Evolutionary conservation across 2,888 invertebrate genomes (phyloP).

Genomic region (Carterocephalus palaemon): DNA sequence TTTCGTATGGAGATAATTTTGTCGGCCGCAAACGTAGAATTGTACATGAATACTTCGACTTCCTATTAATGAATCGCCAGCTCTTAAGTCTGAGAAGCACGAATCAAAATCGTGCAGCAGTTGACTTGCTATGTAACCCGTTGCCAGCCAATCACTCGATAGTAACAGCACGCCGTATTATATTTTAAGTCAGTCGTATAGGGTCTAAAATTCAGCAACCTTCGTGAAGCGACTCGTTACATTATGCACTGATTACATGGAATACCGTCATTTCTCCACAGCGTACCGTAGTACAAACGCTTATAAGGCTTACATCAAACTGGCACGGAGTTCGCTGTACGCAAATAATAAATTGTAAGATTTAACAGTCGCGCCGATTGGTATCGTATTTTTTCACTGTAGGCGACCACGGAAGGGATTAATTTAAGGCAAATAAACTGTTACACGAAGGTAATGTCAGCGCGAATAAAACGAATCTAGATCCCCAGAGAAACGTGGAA

Average conservation of each 20-base stretch:
- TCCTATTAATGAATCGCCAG: conserved; percentile 23
- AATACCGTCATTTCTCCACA: background rate
- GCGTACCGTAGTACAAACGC: background rate
- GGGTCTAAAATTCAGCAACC: conserved; percentile 3
- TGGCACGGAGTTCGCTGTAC: background rate
- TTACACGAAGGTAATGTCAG: conserved; percentile 30
- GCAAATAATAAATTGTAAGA: conserved; percentile 12
- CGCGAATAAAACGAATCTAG: conserved; percentile 19
- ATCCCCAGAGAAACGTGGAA: conserved; percentile 17
- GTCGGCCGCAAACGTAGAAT: conserved; percentile 2
- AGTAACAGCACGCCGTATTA: background rate
- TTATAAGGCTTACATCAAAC: conserved; percentile 4
- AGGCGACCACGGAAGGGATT: conserved; percentile 72
- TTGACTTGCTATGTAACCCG: conserved; percentile 23
- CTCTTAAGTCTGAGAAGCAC: conserved; percentile 15
- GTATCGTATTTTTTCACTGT: conserved; percentile 62
- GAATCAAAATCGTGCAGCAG: conserved; percentile 18
- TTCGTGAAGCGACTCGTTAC: conserved; percentile 12
- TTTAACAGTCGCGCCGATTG: conserved; percentile 45
- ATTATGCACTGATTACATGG: conserved; percentile 1
- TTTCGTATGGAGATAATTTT: conserved; percentile 5
- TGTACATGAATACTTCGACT: conserved; percentile 15
- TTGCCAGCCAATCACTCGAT: conserved; percentile 18
- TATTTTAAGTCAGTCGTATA: background rate
- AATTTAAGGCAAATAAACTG: conserved; percentile 66